Evolutionary conservation across 2,888 invertebrate genomes (phyloP), one percentile per base, ranked within the genome.

Genomic region (Palloptera scutellata): DNA sequence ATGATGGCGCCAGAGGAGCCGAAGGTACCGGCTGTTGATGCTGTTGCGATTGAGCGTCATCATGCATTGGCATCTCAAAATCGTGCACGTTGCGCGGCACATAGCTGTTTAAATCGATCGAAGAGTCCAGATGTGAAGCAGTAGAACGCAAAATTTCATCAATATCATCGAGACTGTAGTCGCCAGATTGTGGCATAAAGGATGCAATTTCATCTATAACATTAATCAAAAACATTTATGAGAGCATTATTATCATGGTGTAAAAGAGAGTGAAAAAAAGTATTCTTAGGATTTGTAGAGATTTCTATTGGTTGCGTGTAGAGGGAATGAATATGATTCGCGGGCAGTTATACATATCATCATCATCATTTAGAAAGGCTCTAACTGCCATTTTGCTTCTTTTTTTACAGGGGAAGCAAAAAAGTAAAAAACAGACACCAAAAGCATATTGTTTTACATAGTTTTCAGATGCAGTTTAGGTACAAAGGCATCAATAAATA

Each of bases 101-200:
- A 15, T 77, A 74, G 1, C 71, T 67, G 60, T 74, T 75, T 5
- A 80, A 70, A 43, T 79, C 77, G 62, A 79, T 62, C 1, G 79
- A 76, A 30, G 77, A 73, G 68, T 81, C 78, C 30, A 81, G 73
- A 17, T 78, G 75, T 0, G 78, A 76, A 61, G 78, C 78, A 11
- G 81, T 78, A 15, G 79, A 77, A 51, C 78, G 77, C 61, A 82
- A 73, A 61, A 81, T 81, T 45, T 82, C 83, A 42, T 82, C 80
- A 61, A 81, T 74, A 69, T 79, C 79, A 70, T 79, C 77, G 1
- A 81, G 72, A 51, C 77, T 75, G 64, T 79, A 80, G 53, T 79
- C 78, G 45, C 73, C 76, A 0, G 78, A 73, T 54, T 76, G 73
- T 54, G 78, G 76, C 63, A 77, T 73, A 63, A 76, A 73, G 58